These are phyloP conservation scores for Perognathus longimembris DNA, from an alignment of 2,113 vertebrate genomes.

Conservation along the genomic window DNA sequence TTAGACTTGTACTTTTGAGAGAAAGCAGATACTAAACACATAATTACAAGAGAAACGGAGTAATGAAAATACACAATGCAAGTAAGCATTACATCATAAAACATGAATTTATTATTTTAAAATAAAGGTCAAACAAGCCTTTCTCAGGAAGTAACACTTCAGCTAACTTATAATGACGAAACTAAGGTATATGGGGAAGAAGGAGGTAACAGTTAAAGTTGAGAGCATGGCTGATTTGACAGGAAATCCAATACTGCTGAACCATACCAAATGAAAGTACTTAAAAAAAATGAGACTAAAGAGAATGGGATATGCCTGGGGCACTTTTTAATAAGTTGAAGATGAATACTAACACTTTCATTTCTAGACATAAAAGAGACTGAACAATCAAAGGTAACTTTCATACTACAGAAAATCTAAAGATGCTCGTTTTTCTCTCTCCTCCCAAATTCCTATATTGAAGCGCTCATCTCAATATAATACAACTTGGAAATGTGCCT, in stretches of 20 bases:
- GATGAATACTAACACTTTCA: not conserved
- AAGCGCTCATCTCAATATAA: not conserved
- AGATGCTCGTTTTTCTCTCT: not conserved
- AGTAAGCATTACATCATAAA: not conserved
- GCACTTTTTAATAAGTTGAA: not conserved
- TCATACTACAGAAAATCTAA: not conserved
- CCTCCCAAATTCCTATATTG: not conserved
- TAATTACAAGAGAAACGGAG: not conserved
- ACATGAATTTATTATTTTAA: too few species aligned
- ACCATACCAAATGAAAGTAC: not conserved
- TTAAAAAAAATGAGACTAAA: not conserved
- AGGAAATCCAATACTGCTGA: not conserved
- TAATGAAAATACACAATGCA: constrained; percentile 9
- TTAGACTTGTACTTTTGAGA: not conserved
- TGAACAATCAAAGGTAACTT: not conserved
- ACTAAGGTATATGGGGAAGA: not conserved
- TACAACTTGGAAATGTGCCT: not conserved
- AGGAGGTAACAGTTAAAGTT: not conserved
- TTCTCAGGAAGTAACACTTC: constrained; percentile 25
- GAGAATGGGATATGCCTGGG: constrained; percentile 2
- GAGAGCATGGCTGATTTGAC: not conserved
- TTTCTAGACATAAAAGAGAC: constrained; percentile 34
- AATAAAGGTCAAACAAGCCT: not conserved
- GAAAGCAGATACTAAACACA: constrained; percentile 31
- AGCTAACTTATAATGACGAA: not conserved